Conservation (phyloP, 2,113 vertebrate species). For the Eurypyga helias region DNA sequence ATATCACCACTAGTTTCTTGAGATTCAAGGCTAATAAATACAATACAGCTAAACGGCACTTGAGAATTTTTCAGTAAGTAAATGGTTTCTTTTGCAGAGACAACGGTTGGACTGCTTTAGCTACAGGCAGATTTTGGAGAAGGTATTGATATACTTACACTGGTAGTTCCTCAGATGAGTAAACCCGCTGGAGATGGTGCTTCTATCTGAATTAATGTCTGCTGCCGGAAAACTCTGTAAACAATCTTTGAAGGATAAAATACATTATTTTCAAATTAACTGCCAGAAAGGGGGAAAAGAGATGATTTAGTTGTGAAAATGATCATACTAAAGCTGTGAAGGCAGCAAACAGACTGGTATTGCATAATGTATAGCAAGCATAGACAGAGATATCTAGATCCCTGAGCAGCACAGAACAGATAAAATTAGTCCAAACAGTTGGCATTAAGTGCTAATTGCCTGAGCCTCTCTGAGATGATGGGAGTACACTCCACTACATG, state of each 20-base stretch:
- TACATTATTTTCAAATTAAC: not conserved
- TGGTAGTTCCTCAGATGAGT: not conserved
- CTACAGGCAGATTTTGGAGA: not conserved
- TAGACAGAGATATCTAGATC: not conserved
- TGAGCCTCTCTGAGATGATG: not conserved
- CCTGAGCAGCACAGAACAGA: not conserved
- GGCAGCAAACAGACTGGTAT: not conserved
- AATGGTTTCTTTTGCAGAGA: not conserved
- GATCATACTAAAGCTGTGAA: not conserved
- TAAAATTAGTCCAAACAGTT: not conserved
- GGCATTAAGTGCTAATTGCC: not conserved
- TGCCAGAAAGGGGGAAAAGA: not conserved
- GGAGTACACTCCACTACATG: not conserved
- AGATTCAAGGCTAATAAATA: not conserved
- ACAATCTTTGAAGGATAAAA: not conserved
- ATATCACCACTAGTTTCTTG: accelerated
- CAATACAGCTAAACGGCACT: not conserved
- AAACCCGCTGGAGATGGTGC: not conserved
- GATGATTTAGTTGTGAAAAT: not conserved
- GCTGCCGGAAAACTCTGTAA: not conserved
- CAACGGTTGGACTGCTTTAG: not conserved
- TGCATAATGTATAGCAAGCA: not conserved
- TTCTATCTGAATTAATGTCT: not conserved
- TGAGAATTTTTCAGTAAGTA: not conserved
- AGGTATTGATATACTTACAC: not conserved